Percentiles rank a stretch among this genome's conserved stretches.
Evolutionary conservation across 2,113 vertebrate species (phyloP).

Genomic region (Hippocampus comes): DNA sequence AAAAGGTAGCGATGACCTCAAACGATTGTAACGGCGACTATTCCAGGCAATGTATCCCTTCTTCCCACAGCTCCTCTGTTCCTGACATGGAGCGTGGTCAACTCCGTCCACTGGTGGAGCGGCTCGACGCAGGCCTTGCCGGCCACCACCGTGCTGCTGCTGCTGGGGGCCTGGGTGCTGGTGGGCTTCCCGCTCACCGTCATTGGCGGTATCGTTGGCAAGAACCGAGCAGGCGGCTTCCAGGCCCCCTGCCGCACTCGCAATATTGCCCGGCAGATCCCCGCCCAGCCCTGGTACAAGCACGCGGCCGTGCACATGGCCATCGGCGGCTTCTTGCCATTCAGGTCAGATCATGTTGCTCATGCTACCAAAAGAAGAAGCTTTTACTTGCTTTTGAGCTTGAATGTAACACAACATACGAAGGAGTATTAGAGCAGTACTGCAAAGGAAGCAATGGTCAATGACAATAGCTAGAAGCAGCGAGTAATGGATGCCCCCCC

Average conservation of each 20-base stretch:
- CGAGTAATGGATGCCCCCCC: too few relatives aligned
- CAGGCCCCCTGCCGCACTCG: slow-evolving; percentile 89
- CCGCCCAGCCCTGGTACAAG: slow-evolving; percentile 90
- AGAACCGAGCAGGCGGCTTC: slow-evolving; percentile 82
- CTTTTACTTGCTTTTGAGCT: neutral
- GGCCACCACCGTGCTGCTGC: slow-evolving; percentile 83
- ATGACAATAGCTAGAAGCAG: too few relatives aligned
- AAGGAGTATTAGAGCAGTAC: too few relatives aligned
- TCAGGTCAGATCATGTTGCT: slow-evolving; percentile 74
- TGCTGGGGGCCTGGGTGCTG: slow-evolving; percentile 84
- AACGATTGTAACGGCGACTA: too few relatives aligned
- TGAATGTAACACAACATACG: too few relatives aligned
- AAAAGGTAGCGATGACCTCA: too few relatives aligned
- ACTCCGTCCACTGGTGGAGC: slow-evolving; percentile 88
- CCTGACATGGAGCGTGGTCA: slow-evolving; percentile 89
- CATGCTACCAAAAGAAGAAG: neutral
- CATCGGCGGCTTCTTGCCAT: slow-evolving; percentile 89
- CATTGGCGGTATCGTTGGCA: slow-evolving; percentile 89
- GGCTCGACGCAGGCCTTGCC: slow-evolving; percentile 89
- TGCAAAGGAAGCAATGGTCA: too few relatives aligned
- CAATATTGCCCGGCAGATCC: slow-evolving; percentile 88
- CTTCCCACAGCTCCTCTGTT: slow-evolving; percentile 81
- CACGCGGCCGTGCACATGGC: slow-evolving; percentile 85
- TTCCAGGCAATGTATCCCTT: neutral
- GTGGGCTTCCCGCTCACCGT: slow-evolving; percentile 90